Evolutionary conservation across 2,113 vertebrate genomes (phyloP), one percentile per base, ranked within the genome.

Genomic region (Bostrychus sinensis): DNA sequence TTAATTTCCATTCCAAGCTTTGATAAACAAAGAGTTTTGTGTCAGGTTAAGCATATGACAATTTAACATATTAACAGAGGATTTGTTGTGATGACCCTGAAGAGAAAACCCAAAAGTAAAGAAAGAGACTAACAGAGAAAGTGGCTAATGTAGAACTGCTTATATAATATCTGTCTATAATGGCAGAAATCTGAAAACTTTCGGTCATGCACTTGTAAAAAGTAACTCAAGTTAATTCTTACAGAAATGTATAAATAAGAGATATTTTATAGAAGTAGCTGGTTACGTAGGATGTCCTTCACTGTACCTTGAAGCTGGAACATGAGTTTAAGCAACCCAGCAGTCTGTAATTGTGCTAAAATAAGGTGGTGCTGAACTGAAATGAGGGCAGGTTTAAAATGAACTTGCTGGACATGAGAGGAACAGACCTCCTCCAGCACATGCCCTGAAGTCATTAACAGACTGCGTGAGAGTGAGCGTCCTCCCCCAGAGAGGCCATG

Each of bases 321-420:
- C 48, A 66, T 6, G 83, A 55, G 51, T 73, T 72, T 60, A 66
- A n/a, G n/a, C n/a, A n/a, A 73, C 77, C 48, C 25, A 34, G 68
- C 74, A 65, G 76, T 82, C 66, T 80, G 77, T 75, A 80, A 84
- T 70, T 39, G 71, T 62, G 58, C 78, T 83, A 72, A 74, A 86
- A 83, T 77, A 75, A 85, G 71, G 75, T 82, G 63, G 39, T 59
- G 58, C 59, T 72, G 14, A 11, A 36, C 56, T 67, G 75, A 76
- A 78, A 85, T 76, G 66, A 62, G 56, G 46, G 66, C 75, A 37
- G 38, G 88, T 76, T 78, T 80, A 85, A 83, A 86, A 78, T 78
- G 69, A 78, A 82, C 76, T 73, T 9, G 22, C 30, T 17, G 43
- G 75, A 81, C 81, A 61, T 72, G 66, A 84, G 41, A 56, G 65